A percentile compares a stretch with the other conserved stretches of the same genome.
phyloP scores from a whole-genome alignment of 2,888 invertebrate genomes.

The Zelleria hepariella region DNA sequence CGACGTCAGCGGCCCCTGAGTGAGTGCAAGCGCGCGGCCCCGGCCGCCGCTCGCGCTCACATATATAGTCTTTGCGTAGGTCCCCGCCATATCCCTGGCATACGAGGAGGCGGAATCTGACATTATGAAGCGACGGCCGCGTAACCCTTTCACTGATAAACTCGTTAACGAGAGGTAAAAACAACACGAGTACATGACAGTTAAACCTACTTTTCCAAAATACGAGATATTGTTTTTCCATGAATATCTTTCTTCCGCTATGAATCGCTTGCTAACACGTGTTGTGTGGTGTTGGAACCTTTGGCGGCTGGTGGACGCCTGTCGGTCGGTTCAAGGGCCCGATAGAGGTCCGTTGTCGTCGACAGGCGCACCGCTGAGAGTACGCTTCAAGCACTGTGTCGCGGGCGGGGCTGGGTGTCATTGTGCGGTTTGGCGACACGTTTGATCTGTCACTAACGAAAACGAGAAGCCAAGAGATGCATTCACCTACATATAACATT shows the following conservation, averaged over 20 bases:
- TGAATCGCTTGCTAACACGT: slow-evolving; percentile 56
- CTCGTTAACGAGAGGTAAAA: slow-evolving; percentile 98
- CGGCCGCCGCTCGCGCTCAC: slow-evolving; percentile 44
- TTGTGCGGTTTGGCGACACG: not conserved
- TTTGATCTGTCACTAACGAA: not conserved
- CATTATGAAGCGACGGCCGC: slow-evolving; percentile 98
- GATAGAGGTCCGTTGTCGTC: slow-evolving; percentile 43
- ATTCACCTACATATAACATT: not conserved
- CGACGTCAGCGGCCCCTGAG: slow-evolving; percentile 19
- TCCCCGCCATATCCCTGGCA: slow-evolving; percentile 98
- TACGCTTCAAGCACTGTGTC: slow-evolving; percentile 55
- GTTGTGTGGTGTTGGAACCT: slow-evolving; percentile 59
- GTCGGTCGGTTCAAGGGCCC: slow-evolving; percentile 32
- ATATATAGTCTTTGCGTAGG: slow-evolving; percentile 78
- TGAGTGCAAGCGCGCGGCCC: slow-evolving; percentile 16
- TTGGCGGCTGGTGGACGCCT: slow-evolving; percentile 63
- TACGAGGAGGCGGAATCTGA: slow-evolving; percentile 98
- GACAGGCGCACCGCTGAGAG: slow-evolving; percentile 63
- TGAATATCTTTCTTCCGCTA: slow-evolving; percentile 66
- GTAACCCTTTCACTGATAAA: slow-evolving; percentile 97
- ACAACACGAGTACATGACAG: slow-evolving; percentile 42
- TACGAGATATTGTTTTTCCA: slow-evolving; percentile 11
- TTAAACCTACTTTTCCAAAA: not conserved
- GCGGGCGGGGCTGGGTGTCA: not conserved
- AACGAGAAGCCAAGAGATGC: not conserved